A percentile compares a stretch with the other conserved stretches of the same genome.
phyloP scores from a whole-genome alignment of 2,797 vertebrate genomes.

The Denticeps clupeoides region DNA sequence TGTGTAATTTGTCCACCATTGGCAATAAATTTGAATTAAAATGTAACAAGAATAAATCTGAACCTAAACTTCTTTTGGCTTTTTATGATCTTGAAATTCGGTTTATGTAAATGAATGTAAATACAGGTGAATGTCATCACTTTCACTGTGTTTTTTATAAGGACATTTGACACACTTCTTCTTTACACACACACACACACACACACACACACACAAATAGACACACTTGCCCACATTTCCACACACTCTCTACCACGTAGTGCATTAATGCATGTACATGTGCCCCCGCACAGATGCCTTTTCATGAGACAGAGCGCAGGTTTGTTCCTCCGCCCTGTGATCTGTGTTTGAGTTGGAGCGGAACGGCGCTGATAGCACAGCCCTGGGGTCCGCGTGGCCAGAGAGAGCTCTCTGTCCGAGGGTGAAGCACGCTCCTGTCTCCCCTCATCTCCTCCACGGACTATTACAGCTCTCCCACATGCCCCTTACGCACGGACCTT shows the following conservation, averaged over 20 bases:
- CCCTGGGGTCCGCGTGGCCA: constrained; percentile 16
- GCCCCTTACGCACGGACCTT: too few relatives aligned
- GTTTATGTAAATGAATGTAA: too few relatives aligned
- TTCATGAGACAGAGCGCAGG: constrained; percentile 30
- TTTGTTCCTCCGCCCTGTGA: constrained; percentile 24
- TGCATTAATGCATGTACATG: background rate
- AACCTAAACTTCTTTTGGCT: too few relatives aligned
- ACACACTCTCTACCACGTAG: background rate
- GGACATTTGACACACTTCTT: too few relatives aligned
- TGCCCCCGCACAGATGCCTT: constrained; percentile 29
- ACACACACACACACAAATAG: background rate
- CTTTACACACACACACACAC: too few relatives aligned
- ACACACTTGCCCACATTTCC: background rate
- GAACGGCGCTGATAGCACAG: constrained; percentile 30
- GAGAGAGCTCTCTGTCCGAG: constrained; percentile 34
- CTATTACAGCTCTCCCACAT: too few relatives aligned
- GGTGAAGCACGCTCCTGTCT: constrained; percentile 36
- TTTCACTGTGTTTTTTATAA: too few relatives aligned
- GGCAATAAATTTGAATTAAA: too few relatives aligned
- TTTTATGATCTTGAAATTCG: too few relatives aligned
- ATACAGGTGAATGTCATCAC: too few relatives aligned
- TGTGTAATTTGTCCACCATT: too few relatives aligned
- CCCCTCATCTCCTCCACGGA: constrained; percentile 23
- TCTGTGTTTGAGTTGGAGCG: constrained; percentile 28
- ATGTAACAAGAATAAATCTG: too few relatives aligned